Conservation (phyloP, 1,140 invertebrate species). For the Trichonephila clavata region DNA sequence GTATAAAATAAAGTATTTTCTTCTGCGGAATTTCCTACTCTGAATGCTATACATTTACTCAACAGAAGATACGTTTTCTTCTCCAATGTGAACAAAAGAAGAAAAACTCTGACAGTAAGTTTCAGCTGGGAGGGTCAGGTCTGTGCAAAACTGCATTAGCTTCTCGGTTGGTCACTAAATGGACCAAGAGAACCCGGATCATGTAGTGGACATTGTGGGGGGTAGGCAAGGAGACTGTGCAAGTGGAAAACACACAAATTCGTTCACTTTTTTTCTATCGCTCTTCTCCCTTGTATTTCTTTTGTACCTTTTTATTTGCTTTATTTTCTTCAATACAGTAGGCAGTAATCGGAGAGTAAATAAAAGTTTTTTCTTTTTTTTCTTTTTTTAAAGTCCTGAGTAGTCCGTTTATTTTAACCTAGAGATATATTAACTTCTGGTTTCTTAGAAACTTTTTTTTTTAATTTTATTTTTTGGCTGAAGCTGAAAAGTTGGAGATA, state of each 20-base stretch:
- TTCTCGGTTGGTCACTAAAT: slow-evolving; percentile 45
- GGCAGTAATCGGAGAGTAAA: slow-evolving; percentile 14
- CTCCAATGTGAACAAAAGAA: not conserved
- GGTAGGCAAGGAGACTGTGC: not conserved
- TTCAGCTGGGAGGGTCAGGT: not conserved
- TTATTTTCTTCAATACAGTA: not conserved
- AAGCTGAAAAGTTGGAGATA: no score
- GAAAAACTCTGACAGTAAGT: not conserved
- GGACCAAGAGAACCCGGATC: slow-evolving; percentile 31
- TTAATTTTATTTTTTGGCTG: no score
- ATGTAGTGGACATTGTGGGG: not conserved
- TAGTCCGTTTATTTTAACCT: not conserved
- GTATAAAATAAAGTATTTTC: slow-evolving; percentile 8
- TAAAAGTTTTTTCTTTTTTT: not conserved
- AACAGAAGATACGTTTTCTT: not conserved
- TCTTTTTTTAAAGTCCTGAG: not conserved
- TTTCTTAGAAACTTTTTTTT: no score
- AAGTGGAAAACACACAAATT: slow-evolving; percentile 36
- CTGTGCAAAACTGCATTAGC: slow-evolving; percentile 46
- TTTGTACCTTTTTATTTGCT: slow-evolving; percentile 2
- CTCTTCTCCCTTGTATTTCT: not conserved
- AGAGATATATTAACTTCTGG: not conserved
- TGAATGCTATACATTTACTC: not conserved
- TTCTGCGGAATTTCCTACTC: not conserved
- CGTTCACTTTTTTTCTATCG: not conserved